phyloP scores from a whole-genome alignment of 2,797 vertebrate genomes.

The Coluber constrictor region DNA sequence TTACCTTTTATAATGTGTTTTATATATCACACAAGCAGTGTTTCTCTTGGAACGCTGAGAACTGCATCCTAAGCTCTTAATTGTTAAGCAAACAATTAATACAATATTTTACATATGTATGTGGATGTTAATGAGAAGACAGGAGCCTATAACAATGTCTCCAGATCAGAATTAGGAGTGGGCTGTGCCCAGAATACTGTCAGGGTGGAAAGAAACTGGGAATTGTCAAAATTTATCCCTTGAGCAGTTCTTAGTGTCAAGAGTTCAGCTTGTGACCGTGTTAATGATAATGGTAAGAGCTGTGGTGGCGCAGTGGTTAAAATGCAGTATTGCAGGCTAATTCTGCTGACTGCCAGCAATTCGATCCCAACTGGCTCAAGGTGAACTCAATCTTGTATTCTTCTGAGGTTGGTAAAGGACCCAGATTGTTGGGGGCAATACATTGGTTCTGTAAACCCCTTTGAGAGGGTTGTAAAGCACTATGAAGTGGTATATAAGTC shows the following conservation, averaged over 20 bases:
- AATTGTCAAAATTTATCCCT: not conserved
- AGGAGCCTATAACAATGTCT: conserved; percentile 57
- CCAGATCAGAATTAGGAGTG: conserved; percentile 70
- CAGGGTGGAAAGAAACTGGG: not conserved
- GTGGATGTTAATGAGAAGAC: conserved; percentile 64
- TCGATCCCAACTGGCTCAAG: not conserved
- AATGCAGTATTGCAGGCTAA: not conserved
- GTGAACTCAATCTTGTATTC: not conserved
- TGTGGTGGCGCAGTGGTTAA: not conserved
- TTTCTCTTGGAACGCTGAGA: not conserved
- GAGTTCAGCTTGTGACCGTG: not conserved
- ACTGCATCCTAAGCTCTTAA: not conserved
- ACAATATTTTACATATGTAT: not conserved
- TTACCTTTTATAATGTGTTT: not conserved
- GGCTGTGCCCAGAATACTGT: not conserved
- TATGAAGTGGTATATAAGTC: not conserved
- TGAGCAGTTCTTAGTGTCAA: not conserved
- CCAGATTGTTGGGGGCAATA: not conserved
- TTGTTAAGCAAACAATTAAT: not conserved
- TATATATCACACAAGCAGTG: not conserved
- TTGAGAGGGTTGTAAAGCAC: not conserved
- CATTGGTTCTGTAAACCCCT: not conserved
- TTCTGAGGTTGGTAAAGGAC: not conserved
- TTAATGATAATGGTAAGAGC: not conserved
- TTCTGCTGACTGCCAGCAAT: not conserved